A percentile compares a stretch with the other conserved stretches of the same genome.
Evolutionary conservation across 2,797 vertebrate species (phyloP).

Genomic region (Iguana delicatissima): DNA sequence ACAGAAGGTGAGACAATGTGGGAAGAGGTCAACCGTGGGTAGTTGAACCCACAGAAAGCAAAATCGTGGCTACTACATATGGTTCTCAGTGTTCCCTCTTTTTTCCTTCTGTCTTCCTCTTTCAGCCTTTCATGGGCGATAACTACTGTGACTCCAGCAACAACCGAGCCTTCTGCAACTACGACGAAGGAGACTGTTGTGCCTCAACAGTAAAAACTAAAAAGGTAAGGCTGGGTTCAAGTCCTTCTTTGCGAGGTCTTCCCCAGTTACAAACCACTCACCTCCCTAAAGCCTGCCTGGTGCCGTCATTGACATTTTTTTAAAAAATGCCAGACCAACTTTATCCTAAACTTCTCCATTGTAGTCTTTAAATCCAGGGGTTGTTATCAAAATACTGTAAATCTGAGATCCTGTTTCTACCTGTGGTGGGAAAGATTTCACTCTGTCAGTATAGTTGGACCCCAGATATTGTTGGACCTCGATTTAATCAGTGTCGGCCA

Average conservation of each 20-base stretch:
- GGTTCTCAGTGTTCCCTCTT: background rate
- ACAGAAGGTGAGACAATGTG: no score
- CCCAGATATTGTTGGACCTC: no score
- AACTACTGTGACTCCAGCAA: constrained; percentile 98
- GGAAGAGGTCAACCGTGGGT: no score
- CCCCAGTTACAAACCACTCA: background rate
- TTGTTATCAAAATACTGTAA: no score
- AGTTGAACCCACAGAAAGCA: no score
- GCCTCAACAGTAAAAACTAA: constrained; percentile 97
- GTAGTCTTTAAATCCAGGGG: no score
- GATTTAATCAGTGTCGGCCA: background rate
- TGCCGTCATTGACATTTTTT: background rate
- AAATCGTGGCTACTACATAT: no score
- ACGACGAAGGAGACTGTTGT: constrained; percentile 98
- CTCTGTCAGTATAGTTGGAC: no score
- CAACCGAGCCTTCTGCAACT: constrained; percentile 98
- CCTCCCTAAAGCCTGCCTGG: background rate
- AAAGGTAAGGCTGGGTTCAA: constrained; percentile 83
- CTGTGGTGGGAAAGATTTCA: no score
- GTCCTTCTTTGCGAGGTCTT: background rate
- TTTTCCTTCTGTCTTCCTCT: background rate
- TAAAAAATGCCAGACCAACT: no score
- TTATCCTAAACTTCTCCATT: background rate
- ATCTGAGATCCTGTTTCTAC: background rate
- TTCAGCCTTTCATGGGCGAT: constrained; percentile 92